These are phyloP conservation scores for Acanthopleura granulata DNA, from an alignment of 2,888 invertebrate genomes.

Conservation along the genomic window DNA sequence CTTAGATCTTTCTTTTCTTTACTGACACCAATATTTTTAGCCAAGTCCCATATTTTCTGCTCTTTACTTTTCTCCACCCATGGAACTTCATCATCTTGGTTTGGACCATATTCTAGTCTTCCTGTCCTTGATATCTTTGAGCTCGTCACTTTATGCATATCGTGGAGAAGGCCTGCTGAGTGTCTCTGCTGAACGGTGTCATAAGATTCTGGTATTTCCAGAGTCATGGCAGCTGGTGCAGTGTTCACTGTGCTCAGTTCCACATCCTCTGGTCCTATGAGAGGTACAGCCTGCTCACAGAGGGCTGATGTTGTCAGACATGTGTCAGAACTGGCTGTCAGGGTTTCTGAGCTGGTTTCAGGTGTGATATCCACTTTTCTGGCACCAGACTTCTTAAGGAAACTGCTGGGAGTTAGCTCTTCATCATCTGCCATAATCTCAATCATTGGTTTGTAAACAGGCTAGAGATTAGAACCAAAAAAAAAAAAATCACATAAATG, in stretches of 20 bases:
- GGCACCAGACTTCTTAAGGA: neutral
- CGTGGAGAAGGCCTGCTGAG: neutral
- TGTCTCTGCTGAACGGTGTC: conserved; percentile 11
- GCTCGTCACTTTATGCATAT: neutral
- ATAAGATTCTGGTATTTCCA: conserved; percentile 14
- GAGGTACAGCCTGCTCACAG: neutral
- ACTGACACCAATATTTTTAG: conserved; percentile 38
- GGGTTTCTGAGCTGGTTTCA: neutral
- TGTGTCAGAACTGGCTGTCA: neutral
- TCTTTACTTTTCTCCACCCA: conserved; percentile 29
- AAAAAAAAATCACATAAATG: neutral
- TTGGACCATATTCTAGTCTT: conserved; percentile 1
- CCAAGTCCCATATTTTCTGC: conserved; percentile 43
- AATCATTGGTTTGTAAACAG: conserved; percentile 49
- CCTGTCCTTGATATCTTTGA: conserved; percentile 14
- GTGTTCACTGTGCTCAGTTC: neutral
- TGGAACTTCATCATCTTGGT: conserved; percentile 27
- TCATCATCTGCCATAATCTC: conserved; percentile 47
- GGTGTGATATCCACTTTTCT: neutral
- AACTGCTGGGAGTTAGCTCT: conserved; percentile 14
- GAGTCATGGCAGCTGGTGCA: neutral
- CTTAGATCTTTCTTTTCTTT: conserved; percentile 18
- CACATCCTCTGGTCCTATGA: neutral
- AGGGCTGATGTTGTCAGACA: neutral
- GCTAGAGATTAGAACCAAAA: conserved; percentile 16